Evolutionary conservation across 2,113 vertebrate genomes (phyloP), one percentile per base, ranked within the genome.

Genomic region (Craseonycteris thonglongyai): DNA sequence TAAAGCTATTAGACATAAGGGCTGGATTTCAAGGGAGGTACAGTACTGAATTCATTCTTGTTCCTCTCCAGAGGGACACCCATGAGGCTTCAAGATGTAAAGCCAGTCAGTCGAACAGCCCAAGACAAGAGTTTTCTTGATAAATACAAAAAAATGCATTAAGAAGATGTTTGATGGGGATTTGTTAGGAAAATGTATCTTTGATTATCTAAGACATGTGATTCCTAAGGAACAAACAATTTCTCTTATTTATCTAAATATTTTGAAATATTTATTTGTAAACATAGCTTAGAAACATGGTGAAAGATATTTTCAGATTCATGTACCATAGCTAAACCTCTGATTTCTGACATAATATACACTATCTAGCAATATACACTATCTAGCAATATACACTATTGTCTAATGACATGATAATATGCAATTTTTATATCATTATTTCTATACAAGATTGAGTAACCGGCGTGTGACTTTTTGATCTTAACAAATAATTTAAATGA

Each of bases 1-100:
- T 96, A 91, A 96, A 95, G 35, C 95, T 96, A 91, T 96, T 84
- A 90, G 38, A 93, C 24, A 90, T 63, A 49, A 89, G 79, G 82
- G 40, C 38, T 94, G 35, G 11, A 72, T 93, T 95, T 93, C 78
- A 88, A 91, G 81, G 59, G 30, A 95, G 56, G 28, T 47, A 40
- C 5, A 16, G 49, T 74, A 9, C 56, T 71, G 51, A 93, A 89
- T 91, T 89, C 69, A 88, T 94, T 96, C 88, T 45, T 61, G 90
- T 91, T 80, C 54, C 79, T 93, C 95, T 91, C 24, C 33, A 76
- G 16, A 38, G 58, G 42, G 47, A 91, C 72, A 71, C 79, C 51
- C 83, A 87, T 0, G 38, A 95, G 79, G 65, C 49, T 81, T 90
- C 9, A 61, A 90, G 65, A 95, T 79, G 95, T 91, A 93, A 92